Base-by-base conservation (phyloP, 2,797 vertebrate genomes). In the Liparis tanakae region DNA sequence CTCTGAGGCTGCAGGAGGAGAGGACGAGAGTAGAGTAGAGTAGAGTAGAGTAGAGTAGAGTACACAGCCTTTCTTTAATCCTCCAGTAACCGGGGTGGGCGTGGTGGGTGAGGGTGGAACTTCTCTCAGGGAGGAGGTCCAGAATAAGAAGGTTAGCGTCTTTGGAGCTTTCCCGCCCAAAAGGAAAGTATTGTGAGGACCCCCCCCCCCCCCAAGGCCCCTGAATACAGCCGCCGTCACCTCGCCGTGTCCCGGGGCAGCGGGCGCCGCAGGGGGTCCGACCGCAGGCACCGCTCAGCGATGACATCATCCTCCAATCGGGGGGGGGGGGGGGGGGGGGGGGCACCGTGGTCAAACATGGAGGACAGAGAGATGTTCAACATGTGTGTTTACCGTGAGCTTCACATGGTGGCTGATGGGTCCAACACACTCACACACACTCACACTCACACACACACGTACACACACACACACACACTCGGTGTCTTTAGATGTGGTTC, bases 81-180 rank as follows among this genome's bases (percentile, higher is more conserved):
- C n/a, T n/a, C n/a, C n/a, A n/a, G n/a, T n/a, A n/a, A n/a, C n/a
- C n/a, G n/a, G n/a, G n/a, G 85, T 83, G 83, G 89, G 91, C 90
- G 85, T 88, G 86, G 88, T 90, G 86, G 76, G 80, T 75, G 85
- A 79, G 87, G 70, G 79, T 70, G 77, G 79, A 80, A 81, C 76
- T 73, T 83, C 74, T 82, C 81, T 86, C 56, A 62, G 85, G 85
- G 83, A 74, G 88, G 77, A 80, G 78, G 78, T 80, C 73, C 67
- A 13, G 57, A 70, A 82, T 2, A 89, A 86, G 86, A 80, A 86
- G 83, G 82, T 85, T 82, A 85, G 79, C 61, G 74, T 85, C 84
- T 90, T 88, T 82, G 76, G 79, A 62, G 78, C 54, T 82, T 94
- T 94, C 93, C 93, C 92, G 91, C 94, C 93, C 93, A 94, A 89